A percentile compares a stretch with the other conserved stretches of the same genome.
Evolutionary conservation across 2,888 invertebrate genomes (phyloP).

Genomic region (Slavum lentiscoides): DNA sequence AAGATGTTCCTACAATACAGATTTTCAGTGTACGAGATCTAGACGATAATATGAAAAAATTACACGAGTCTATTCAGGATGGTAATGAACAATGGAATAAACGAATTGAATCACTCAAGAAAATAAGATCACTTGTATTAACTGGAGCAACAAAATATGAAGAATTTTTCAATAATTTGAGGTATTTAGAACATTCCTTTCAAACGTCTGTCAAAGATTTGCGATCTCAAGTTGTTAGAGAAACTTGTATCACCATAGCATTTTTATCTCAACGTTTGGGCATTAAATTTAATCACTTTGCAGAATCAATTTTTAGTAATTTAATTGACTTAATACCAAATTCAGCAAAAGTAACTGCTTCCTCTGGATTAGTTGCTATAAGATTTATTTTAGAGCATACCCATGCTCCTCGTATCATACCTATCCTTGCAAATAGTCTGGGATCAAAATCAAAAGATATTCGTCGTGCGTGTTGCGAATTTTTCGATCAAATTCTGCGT

Average conservation of each 20-base stretch:
- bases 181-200: constrained; percentile 79
- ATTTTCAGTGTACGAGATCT: constrained; percentile 83
- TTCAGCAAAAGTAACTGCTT: constrained; percentile 92
- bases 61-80: constrained; percentile 77
- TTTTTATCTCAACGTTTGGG: constrained; percentile 85
- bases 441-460: constrained; percentile 92
- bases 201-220: constrained; percentile 83
- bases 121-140: constrained; percentile 78
- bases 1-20: constrained; percentile 78
- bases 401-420: constrained; percentile 77
- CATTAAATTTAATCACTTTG: constrained; percentile 82
- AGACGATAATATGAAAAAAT: constrained; percentile 76
- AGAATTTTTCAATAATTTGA: constrained; percentile 75
- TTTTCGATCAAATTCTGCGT: constrained; percentile 79
- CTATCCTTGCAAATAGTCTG: constrained; percentile 75
- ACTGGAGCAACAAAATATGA: constrained; percentile 78
- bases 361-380: constrained; percentile 82
- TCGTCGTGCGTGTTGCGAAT: constrained; percentile 76
- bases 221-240: constrained; percentile 91
- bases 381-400: constrained; percentile 85
- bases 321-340: constrained; percentile 91
- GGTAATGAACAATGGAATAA: constrained; percentile 91
- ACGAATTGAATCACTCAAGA: constrained; percentile 88
- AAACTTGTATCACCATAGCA: constrained; percentile 93
- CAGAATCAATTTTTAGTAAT: constrained; percentile 78